Evolutionary conservation across 2,797 vertebrate genomes (phyloP).

Genomic region (Pagetopsis macropterus): DNA sequence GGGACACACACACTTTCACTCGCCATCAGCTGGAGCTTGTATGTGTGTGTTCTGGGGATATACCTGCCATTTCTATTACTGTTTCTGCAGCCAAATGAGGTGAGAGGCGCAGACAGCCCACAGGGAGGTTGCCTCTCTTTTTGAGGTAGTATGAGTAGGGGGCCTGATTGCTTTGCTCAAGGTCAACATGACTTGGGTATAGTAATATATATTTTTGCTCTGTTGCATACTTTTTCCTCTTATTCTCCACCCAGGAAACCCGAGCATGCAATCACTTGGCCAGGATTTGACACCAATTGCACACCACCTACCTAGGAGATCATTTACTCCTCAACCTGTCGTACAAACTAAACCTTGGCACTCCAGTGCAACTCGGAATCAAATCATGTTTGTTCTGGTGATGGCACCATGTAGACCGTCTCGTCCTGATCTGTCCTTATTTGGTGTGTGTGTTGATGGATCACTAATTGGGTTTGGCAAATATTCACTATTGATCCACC

Average conservation of each 20-base stretch:
- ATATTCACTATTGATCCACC: constrained; percentile 44
- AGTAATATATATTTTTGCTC: constrained; percentile 65
- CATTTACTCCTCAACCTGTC: constrained; percentile 47
- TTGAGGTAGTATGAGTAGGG: constrained; percentile 54
- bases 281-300: constrained; percentile 62
- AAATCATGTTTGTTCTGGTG: constrained; percentile 37
- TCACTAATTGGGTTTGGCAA: constrained; percentile 26
- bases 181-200: constrained; percentile 73
- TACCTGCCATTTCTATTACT: constrained; percentile 77
- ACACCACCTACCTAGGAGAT: constrained; percentile 55
- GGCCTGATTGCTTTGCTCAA: constrained; percentile 82
- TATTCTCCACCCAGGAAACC: constrained; percentile 36
- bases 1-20: constrained; percentile 41
- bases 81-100: constrained; percentile 80
- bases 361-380: constrained; percentile 7
- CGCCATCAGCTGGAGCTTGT: constrained; percentile 54
- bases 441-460: constrained; percentile 8
- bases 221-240: constrained; percentile 25
- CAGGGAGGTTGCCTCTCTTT: constrained; percentile 69
- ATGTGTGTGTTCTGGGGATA: constrained; percentile 41
- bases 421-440: not conserved
- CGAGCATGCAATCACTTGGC: constrained; percentile 41
- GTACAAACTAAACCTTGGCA: constrained; percentile 35
- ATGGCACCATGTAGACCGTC: constrained; percentile 12
- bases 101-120: constrained; percentile 69